phyloP scores from a whole-genome alignment of 2,113 vertebrate species.

The Himantopus leucocephalus region DNA sequence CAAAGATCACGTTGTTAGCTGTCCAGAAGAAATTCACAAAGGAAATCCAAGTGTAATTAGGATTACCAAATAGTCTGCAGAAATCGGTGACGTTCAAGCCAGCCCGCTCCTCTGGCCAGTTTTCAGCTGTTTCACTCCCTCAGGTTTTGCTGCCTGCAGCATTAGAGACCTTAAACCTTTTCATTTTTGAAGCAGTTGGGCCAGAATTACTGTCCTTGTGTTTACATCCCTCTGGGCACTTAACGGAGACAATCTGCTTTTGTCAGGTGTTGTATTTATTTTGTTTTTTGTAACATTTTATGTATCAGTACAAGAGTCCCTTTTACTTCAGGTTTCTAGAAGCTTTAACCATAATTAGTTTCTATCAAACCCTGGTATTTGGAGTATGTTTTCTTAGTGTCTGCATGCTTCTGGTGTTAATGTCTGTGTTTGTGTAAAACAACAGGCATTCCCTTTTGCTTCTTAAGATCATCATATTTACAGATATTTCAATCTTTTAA shows the following conservation, averaged over 20 bases:
- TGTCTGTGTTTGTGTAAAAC: not conserved
- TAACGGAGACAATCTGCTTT: not conserved
- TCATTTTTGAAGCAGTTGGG: not conserved
- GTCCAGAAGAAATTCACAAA: not conserved
- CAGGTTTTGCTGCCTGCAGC: not conserved
- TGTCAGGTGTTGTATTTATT: not conserved
- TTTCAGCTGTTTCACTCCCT: not conserved
- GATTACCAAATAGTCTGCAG: not conserved
- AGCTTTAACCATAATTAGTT: not conserved
- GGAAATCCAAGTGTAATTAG: not conserved
- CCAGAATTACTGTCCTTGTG: not conserved
- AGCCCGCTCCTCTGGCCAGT: not conserved
- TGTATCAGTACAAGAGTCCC: rapidly evolving
- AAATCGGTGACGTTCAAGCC: not conserved
- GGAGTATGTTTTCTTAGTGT: not conserved
- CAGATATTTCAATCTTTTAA: not conserved
- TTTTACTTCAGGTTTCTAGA: not conserved
- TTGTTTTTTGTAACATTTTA: not conserved
- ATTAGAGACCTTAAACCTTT: not conserved
- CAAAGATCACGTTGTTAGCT: not conserved
- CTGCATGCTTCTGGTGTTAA: not conserved
- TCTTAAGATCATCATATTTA: not conserved
- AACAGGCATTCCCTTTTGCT: not conserved
- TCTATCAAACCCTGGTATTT: not conserved
- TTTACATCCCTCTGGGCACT: not conserved